Conservation (phyloP, 2,797 vertebrate species). For the Glossophaga mutica region DNA sequence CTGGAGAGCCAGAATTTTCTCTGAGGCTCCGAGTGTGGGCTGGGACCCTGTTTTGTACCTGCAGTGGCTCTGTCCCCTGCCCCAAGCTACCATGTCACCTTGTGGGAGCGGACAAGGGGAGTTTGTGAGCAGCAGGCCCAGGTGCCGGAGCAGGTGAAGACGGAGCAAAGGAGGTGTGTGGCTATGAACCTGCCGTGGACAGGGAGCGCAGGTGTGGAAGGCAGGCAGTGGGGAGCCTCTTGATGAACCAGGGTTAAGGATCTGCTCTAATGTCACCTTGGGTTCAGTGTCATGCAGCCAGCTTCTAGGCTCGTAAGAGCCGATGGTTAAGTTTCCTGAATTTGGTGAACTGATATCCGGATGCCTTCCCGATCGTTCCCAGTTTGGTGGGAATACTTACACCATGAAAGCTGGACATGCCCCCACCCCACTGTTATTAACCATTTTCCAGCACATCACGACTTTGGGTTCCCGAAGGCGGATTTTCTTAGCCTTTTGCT, state of each 20-base stretch:
- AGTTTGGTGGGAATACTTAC: neutral
- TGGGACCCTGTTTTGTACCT: neutral
- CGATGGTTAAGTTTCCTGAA: neutral
- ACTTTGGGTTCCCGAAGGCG: fast-evolving
- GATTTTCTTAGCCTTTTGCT: neutral
- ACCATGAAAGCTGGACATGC: neutral
- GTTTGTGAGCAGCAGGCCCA: neutral
- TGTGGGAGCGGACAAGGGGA: neutral
- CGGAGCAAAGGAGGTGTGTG: neutral
- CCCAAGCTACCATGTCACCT: neutral
- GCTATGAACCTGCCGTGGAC: neutral
- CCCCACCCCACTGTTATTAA: neutral
- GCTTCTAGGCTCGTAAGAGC: neutral
- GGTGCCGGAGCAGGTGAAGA: neutral
- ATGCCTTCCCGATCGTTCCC: neutral
- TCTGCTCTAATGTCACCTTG: neutral
- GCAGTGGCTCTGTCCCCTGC: neutral
- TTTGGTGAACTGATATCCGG: neutral
- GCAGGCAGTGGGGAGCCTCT: neutral
- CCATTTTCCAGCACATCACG: neutral
- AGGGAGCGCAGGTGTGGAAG: fast-evolving
- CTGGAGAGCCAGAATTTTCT: neutral
- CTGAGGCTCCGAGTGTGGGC: neutral
- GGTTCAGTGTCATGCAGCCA: neutral
- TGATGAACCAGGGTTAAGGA: no score